Conservation (phyloP, 2,113 vertebrate species). For the Genyomyrus donnyi region DNA sequence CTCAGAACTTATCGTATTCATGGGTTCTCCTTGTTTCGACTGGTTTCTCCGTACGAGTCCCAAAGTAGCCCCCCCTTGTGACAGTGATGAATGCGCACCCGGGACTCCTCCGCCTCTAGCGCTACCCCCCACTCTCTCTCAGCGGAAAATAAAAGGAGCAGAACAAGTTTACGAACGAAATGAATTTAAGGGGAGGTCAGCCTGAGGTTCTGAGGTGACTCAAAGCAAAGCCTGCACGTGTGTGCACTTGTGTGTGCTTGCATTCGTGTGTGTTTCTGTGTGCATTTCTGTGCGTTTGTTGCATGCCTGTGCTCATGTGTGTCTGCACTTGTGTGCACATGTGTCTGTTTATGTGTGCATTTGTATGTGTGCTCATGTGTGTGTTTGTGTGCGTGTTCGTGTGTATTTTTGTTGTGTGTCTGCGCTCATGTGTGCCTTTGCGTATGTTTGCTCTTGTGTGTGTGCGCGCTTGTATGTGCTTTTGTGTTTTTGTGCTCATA, state of each 20-base stretch:
- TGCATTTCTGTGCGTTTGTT: not conserved
- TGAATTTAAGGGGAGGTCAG: not conserved
- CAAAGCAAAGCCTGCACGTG: not conserved
- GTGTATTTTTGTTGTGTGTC: not conserved
- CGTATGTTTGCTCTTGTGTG: not conserved
- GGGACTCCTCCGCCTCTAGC: not conserved
- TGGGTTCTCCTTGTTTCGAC: not conserved
- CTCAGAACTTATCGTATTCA: not conserved
- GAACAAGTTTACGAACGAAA: not conserved
- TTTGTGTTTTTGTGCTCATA: not conserved
- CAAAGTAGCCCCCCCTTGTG: not conserved
- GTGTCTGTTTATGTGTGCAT: not conserved
- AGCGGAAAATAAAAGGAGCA: not conserved
- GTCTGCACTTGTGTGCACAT: not conserved
- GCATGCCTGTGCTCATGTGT: not conserved
- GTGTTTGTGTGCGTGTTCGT: not conserved
- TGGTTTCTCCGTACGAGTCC: not conserved
- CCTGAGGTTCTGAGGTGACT: not conserved
- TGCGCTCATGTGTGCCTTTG: too few species aligned
- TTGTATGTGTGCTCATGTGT: not conserved
- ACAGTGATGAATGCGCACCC: constrained; percentile 2
- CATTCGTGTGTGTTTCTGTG: not conserved
- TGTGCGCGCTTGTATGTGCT: not conserved
- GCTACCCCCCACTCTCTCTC: not conserved
- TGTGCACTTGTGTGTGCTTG: not conserved